These are phyloP conservation scores for Sclerodermus sp. DNA, from an alignment of 2,888 invertebrate species.

Conservation along the genomic window DNA sequence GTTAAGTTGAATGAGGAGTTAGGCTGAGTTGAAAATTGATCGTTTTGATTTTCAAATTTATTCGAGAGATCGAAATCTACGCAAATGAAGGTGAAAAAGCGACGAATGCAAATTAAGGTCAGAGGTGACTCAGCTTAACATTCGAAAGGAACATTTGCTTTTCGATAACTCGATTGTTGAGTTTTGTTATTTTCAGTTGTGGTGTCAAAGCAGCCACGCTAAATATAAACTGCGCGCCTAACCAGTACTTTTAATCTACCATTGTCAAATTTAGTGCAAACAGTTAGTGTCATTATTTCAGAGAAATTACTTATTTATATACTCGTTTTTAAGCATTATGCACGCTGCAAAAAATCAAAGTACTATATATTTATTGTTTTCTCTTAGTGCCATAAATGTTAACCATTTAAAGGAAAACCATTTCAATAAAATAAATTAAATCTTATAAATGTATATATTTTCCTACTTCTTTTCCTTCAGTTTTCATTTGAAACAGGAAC, in stretches of 20 bases:
- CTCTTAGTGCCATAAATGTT: slow-evolving; percentile 44
- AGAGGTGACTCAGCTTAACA: slow-evolving; percentile 10
- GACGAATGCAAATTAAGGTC: slow-evolving; percentile 48
- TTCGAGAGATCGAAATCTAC: slow-evolving; percentile 41
- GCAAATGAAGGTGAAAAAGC: slow-evolving; percentile 40
- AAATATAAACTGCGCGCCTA: not conserved
- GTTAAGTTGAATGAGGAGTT: not conserved
- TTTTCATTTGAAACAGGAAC: too few species aligned
- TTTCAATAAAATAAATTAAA: not conserved
- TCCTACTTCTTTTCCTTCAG: not conserved
- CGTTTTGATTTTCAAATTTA: slow-evolving; percentile 34
- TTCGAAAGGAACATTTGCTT: slow-evolving; percentile 10
- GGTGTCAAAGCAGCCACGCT: slow-evolving; percentile 30
- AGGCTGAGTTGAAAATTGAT: not conserved
- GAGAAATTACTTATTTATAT: not conserved
- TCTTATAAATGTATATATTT: not conserved
- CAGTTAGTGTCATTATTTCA: slow-evolving; percentile 2
- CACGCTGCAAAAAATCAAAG: slow-evolving; percentile 15
- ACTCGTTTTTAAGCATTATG: not conserved
- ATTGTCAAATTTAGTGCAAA: not conserved
- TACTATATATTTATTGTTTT: slow-evolving; percentile 30
- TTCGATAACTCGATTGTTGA: slow-evolving; percentile 13
- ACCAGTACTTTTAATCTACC: not conserved
- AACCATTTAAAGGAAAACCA: slow-evolving; percentile 30
- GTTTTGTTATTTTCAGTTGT: slow-evolving; percentile 23